These are phyloP conservation scores for Coturnix japonica DNA, from an alignment of 2,113 vertebrate genomes.

Conservation along the genomic window DNA sequence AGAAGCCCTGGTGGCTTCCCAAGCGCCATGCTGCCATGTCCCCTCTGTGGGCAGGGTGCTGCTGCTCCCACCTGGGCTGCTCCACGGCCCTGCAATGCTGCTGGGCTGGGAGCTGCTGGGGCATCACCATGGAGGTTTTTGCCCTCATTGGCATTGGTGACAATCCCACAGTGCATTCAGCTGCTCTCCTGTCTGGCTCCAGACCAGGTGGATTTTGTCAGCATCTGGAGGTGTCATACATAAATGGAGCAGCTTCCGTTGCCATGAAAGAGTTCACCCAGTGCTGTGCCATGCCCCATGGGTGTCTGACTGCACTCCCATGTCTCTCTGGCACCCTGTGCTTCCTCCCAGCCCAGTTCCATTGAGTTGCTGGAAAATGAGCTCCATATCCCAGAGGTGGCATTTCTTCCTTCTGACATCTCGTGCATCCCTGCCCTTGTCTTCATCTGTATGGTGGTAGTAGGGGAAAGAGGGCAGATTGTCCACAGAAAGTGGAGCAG, in stretches of 20 bases:
- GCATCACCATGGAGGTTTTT: not conserved
- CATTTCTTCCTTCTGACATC: conserved; percentile 51
- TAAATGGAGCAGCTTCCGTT: not conserved
- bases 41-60: not conserved
- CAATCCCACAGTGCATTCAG: not conserved
- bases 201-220: not conserved
- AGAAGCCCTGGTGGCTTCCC: not conserved
- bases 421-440: conserved; percentile 3
- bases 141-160: not conserved
- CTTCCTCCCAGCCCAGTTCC: not conserved
- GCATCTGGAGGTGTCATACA: no score
- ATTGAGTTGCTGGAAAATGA: conserved; percentile 48
- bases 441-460: not conserved
- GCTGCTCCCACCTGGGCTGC: not conserved
- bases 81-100: not conserved
- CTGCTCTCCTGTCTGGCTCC: not conserved
- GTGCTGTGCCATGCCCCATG: not conserved
- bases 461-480: not conserved
- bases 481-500: not conserved
- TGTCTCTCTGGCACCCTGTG: not conserved
- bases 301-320: not conserved
- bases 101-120: not conserved
- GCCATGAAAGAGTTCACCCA: not conserved
- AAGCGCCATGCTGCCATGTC: not conserved
- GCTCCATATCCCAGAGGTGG: conserved; percentile 43